phyloP scores from a whole-genome alignment of 1,140 invertebrate species.

The Maconellicoccus hirsutus region DNA sequence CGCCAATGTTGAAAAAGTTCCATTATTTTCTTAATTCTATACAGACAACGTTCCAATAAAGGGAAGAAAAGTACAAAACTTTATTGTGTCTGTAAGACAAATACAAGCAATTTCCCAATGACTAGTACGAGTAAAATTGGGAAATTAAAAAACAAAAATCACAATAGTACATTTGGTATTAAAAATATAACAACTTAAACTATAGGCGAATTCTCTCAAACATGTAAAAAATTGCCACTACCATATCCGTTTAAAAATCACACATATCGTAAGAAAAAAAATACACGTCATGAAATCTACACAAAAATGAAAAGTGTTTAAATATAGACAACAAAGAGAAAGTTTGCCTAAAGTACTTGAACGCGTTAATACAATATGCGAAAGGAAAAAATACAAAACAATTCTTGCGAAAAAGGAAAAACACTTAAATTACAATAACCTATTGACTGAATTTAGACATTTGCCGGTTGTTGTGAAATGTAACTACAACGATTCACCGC shows the following conservation, averaged over 20 bases:
- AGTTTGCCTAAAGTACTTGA: no score
- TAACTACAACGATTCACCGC: background rate
- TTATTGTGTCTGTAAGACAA: background rate
- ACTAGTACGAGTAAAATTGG: background rate
- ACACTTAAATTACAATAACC: background rate
- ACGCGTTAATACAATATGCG: no score
- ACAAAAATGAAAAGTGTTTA: no score
- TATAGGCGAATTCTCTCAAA: background rate
- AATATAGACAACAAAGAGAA: no score
- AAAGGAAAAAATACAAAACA: background rate
- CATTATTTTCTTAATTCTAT: no score
- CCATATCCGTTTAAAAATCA: no score
- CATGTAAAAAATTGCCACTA: no score
- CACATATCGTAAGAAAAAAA: no score
- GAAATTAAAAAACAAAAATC: background rate
- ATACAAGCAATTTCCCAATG: background rate
- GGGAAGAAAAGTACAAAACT: background rate
- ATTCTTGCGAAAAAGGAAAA: background rate
- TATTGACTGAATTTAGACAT: background rate
- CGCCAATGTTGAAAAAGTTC: no score
- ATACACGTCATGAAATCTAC: no score
- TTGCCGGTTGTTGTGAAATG: background rate
- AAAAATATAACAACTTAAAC: background rate
- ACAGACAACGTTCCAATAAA: no score
- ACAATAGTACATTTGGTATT: conserved; percentile 4